Percentiles rank a stretch among this genome's conserved stretches.
Conservation (phyloP, 2,797 vertebrate species). For the Squalus acanthias region DNA sequence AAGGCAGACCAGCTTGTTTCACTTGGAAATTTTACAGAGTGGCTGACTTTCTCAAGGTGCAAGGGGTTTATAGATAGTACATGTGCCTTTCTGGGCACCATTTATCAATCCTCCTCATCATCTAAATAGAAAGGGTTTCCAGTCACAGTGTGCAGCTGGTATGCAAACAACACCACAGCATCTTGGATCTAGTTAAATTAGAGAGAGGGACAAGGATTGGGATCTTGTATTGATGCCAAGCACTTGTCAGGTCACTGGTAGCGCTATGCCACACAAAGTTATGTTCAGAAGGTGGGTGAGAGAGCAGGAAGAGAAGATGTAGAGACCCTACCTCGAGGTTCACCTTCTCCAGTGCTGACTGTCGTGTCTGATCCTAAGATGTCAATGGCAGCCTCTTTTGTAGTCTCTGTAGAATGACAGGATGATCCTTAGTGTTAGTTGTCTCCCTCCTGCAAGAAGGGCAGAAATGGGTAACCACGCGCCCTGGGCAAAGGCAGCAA, state of each 20-base stretch:
- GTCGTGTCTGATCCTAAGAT: neutral
- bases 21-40: neutral
- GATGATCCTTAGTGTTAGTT: neutral
- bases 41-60: neutral
- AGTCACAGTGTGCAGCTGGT: neutral
- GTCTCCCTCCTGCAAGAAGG: neutral
- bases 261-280: neutral
- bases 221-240: neutral
- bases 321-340: neutral
- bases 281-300: neutral
- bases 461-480: neutral
- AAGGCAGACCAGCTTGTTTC: neutral
- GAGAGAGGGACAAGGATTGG: neutral
- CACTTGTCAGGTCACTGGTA: neutral
- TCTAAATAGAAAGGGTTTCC: too few species aligned
- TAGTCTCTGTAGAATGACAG: neutral
- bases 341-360: neutral
- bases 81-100: neutral
- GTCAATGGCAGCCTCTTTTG: neutral
- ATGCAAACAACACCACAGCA: neutral
- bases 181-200: neutral
- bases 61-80: neutral
- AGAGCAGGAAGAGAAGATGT: neutral
- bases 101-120: neutral
- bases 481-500: neutral